Evolutionary conservation across 2,888 invertebrate genomes (phyloP).

Genomic region (Agonopterix alstromeriana): DNA sequence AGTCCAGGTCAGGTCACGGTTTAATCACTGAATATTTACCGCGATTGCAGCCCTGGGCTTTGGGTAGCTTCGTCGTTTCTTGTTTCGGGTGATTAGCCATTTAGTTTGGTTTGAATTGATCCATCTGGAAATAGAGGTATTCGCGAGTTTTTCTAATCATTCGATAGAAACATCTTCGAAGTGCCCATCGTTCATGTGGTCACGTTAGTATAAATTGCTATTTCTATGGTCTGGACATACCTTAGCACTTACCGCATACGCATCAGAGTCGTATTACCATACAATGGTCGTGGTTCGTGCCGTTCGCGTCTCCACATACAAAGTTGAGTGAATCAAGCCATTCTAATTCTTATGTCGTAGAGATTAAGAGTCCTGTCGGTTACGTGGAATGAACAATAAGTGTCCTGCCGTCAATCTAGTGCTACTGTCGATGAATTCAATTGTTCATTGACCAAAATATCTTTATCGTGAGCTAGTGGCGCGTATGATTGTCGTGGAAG

Average conservation of each 20-base stretch:
- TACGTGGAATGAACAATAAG: background rate
- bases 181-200: background rate
- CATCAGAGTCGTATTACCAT: slow-evolving; percentile 5
- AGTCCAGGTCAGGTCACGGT: too few species aligned
- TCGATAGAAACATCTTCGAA: background rate
- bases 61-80: too few species aligned
- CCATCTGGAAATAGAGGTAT: too few species aligned
- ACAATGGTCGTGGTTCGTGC: slow-evolving; percentile 7
- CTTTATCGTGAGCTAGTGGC: slow-evolving; percentile 8
- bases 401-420: slow-evolving; percentile 21
- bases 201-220: background rate
- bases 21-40: too few species aligned
- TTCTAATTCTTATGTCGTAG: too few species aligned
- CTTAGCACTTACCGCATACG: slow-evolving; percentile 2
- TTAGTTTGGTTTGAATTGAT: too few species aligned
- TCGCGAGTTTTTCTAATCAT: too few species aligned
- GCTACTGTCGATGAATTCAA: slow-evolving; percentile 26
- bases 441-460: slow-evolving; percentile 18
- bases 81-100: too few species aligned
- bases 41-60: too few species aligned
- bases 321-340: too few species aligned
- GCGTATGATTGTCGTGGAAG: background rate
- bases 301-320: background rate
- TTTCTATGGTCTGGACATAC: background rate
- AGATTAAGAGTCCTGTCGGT: too few species aligned